Conservation (phyloP, 2,113 vertebrate species). For the Micromys minutus region DNA sequence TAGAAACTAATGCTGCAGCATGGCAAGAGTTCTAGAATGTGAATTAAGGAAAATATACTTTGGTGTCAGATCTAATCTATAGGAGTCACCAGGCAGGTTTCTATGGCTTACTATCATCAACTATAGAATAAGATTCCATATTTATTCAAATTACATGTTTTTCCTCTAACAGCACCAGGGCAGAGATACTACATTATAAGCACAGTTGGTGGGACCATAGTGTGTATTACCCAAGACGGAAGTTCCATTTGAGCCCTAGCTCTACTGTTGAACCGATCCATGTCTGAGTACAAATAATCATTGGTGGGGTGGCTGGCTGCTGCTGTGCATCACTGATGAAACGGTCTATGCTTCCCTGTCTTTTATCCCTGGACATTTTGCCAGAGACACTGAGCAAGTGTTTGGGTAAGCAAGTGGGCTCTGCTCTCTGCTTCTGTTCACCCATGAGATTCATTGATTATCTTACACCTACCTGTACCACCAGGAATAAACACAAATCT, state of each 20-base stretch:
- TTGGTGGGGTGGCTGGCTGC: conserved; percentile 77
- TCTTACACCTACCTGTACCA: conserved; percentile 70
- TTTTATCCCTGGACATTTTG: conserved; percentile 80
- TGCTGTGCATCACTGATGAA: conserved; percentile 74
- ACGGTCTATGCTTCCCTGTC: conserved; percentile 48
- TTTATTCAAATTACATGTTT: conserved; percentile 56
- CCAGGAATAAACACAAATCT: conserved; percentile 1
- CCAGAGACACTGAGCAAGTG: conserved; percentile 73
- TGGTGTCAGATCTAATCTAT: conserved; percentile 24
- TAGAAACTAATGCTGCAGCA: background rate
- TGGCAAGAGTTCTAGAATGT: conserved; percentile 14
- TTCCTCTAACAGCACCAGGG: conserved; percentile 37
- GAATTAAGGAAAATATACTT: conserved; percentile 21
- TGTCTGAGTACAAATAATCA: conserved; percentile 73
- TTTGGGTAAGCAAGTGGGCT: conserved; percentile 71
- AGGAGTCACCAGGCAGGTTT: background rate
- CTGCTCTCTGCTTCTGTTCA: conserved; percentile 73
- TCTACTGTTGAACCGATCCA: conserved; percentile 62
- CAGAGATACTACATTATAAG: conserved; percentile 57
- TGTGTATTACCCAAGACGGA: conserved; percentile 58
- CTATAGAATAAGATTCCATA: conserved; percentile 39
- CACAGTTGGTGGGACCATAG: background rate
- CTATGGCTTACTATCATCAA: conserved; percentile 40
- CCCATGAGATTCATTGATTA: conserved; percentile 66
- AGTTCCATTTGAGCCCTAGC: conserved; percentile 50